Evolutionary conservation across 2,113 vertebrate genomes (phyloP).

Genomic region (Sigmodon hispidus): DNA sequence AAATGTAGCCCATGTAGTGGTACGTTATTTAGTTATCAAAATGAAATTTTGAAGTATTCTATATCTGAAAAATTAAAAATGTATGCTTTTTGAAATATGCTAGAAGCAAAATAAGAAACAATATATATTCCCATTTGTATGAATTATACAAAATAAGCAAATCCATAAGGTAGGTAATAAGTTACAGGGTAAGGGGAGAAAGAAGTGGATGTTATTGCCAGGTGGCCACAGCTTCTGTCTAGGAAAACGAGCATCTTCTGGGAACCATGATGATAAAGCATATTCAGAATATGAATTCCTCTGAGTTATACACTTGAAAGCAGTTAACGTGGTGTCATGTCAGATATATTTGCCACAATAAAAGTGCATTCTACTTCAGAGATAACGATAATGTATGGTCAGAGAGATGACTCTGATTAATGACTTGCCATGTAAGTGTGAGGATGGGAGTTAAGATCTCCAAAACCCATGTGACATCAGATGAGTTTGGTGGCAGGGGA

Average conservation of each 20-base stretch:
- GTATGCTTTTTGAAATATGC: not conserved
- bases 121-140: not conserved
- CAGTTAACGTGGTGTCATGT: not conserved
- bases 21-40: not conserved
- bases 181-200: not conserved
- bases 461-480: not conserved
- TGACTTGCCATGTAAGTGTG: not conserved
- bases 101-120: not conserved
- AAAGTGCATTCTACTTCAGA: not conserved
- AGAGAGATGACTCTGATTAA: not conserved
- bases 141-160: not conserved
- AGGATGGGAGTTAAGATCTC: not conserved
- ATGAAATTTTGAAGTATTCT: not conserved
- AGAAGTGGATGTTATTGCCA: not conserved
- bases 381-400: no score
- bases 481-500: no score
- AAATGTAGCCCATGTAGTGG: not conserved
- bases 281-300: not conserved
- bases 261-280: not conserved
- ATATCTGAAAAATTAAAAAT: not conserved
- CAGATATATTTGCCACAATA: not conserved
- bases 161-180: not conserved
- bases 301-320: not conserved
- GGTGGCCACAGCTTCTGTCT: not conserved
- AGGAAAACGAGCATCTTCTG: not conserved